Evolutionary conservation across 2,797 vertebrate genomes (phyloP), one percentile per base, ranked within the genome.

Genomic region (Danio choprae): DNA sequence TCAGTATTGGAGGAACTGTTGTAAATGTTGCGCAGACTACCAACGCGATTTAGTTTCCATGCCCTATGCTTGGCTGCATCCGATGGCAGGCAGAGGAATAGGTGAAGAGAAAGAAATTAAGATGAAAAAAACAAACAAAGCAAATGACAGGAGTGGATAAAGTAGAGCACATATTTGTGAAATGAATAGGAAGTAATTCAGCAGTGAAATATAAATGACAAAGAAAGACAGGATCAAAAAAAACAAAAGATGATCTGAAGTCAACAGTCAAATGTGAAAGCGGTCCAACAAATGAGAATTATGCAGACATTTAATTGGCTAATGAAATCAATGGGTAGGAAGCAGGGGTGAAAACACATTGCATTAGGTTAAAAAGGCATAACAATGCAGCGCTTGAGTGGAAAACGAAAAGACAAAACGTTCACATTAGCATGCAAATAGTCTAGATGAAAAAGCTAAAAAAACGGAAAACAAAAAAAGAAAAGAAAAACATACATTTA

Each of bases 21-120:
- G 95, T 97, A 95, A 91, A 96, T 94, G 94, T 95, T 95, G 94
- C 95, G 94, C 92, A 97, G 95, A 91, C 96, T 97, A 96, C 93
- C 92, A 88, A 96, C 95, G 89, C 94, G 95, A 89, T 94, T 96
- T 92, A 97, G 94, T 93, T 95, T 96, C 96, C 96, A 97, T 72
- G 93, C 95, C 95, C 90, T 96, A 94, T 93, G 95, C 90, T 96
- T 97, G 93, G 94, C 96, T 97, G 95, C 94, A 59, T 96, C 94
- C 95, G 46, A 81, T 5, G 69, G 76, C 84, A 82, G 70, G 53
- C 60, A 50, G 12, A 51, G 64, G 50, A 67, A 81, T 40, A 64
- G 38, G 44, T 3, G 36, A 55, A 81, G 65, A 73, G 72, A 93
- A 92, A 93, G 91, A 90, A 84, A 84, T 86, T 80, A 79, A 82